Evolutionary conservation across 2,113 vertebrate species (phyloP), one percentile per base, ranked within the genome.

Genomic region (Xenotilapia flavipinnis): DNA sequence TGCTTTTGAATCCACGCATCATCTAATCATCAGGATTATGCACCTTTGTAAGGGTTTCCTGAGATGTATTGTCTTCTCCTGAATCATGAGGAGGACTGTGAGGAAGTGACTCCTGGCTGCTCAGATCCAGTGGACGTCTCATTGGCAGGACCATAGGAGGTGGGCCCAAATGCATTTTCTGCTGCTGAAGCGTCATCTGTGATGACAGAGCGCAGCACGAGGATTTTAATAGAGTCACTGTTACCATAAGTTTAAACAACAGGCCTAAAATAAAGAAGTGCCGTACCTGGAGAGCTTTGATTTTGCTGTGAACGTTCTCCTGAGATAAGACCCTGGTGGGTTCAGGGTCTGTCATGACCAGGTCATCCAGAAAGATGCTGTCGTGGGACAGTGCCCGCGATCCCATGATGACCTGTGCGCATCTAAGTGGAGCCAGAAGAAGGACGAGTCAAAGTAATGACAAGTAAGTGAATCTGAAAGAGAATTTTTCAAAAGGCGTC

Each of bases 381-480:
- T 99, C 98, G 6, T 98, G 97, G 40, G 98, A 99, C 65, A 98
- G 93, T 38, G 98, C 97, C 88, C 98, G 97, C 38, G 95, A 98
- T 86, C 97, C 97, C 96, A 98, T 94, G 1, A 94, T 65, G 9
- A 92, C 94, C 92, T 96, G 94, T 2, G 96, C 92, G 40, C 93
- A 95, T 93, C 97, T 98, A 87, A 90, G 89, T 15, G 8, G 15
- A 65, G 31, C 31, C 12, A 56, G 54, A 17, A 23, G 6, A 45
- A 6, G 6, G 23, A 13, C 17, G 12, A 77, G 5, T 10, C 17
- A 60, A 65, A 21, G 4, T n/a, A 13, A 14, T 7, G 36, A 49
- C 13, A n/a, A 17, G 33, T 83, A 83, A n/a, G 12, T 13, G 5
- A 6, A 79, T 36, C 31, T 38, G n/a, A 11, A 19, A 58, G 5